Evolutionary conservation across 1,140 invertebrate genomes (phyloP).

Genomic region (Apis laboriosa): DNA sequence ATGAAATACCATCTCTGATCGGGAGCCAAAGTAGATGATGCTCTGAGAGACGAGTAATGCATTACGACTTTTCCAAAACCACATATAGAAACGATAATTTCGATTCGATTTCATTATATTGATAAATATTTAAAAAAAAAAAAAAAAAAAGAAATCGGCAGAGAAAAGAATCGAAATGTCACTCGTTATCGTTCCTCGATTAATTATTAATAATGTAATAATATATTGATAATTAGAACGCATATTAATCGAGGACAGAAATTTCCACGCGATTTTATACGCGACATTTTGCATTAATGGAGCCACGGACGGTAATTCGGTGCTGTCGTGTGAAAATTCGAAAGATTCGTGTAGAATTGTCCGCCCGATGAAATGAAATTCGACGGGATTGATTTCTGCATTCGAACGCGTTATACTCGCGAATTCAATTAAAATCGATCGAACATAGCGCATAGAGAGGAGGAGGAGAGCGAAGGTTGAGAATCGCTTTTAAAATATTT

Average conservation of each 20-base stretch:
- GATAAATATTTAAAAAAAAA: too few relatives aligned
- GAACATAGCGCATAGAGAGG: too few relatives aligned
- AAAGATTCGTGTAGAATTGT: neutral
- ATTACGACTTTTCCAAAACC: neutral
- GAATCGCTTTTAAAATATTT: neutral
- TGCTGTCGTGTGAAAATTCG: neutral
- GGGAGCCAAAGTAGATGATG: neutral
- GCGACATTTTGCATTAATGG: neutral
- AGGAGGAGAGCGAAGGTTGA: neutral
- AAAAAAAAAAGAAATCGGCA: neutral
- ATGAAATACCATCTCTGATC: neutral
- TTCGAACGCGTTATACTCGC: too few relatives aligned
- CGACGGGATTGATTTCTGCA: neutral
- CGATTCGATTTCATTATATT: too few relatives aligned
- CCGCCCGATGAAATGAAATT: neutral
- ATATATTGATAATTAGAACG: neutral
- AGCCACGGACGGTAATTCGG: neutral
- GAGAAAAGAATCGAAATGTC: neutral
- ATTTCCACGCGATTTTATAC: conserved; percentile 16
- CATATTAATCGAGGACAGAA: neutral
- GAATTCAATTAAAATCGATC: neutral
- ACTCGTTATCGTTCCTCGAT: neutral
- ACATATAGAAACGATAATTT: too few relatives aligned
- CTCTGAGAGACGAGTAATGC: too few relatives aligned
- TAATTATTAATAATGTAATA: too few relatives aligned